These are phyloP conservation scores for Pentalonia nigronervosa DNA, from an alignment of 1,140 invertebrate species.

Conservation along the genomic window DNA sequence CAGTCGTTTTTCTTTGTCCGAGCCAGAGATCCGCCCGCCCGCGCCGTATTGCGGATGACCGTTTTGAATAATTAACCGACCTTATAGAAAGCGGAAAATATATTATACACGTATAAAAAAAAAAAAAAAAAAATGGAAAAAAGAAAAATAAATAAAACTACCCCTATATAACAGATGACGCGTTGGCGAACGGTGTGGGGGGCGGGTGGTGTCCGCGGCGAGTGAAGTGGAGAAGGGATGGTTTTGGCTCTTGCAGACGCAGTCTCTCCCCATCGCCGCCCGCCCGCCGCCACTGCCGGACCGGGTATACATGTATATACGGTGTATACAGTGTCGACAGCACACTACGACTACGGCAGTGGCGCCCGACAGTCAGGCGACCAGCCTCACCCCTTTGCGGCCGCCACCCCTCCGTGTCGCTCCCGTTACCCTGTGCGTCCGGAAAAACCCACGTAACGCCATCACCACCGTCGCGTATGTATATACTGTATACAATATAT, in stretches of 20 bases:
- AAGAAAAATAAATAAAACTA: background rate
- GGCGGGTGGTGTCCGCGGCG: background rate
- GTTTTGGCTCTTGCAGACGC: conserved; percentile 47
- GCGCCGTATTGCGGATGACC: conserved; percentile 26
- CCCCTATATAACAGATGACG: conserved; percentile 36
- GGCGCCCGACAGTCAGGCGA: conserved; percentile 57
- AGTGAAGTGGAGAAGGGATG: background rate
- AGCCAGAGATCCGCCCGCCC: background rate
- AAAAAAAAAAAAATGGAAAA: conserved; percentile 15
- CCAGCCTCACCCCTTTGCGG: background rate
- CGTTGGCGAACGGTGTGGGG: background rate
- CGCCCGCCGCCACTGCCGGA: background rate
- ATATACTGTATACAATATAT: background rate
- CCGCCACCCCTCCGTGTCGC: background rate
- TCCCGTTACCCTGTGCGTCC: background rate
- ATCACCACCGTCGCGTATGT: background rate
- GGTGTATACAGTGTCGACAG: conserved; percentile 36
- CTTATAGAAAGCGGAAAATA: conserved; percentile 10
- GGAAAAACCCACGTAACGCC: conserved; percentile 34
- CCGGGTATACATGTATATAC: background rate
- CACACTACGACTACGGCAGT: conserved; percentile 23
- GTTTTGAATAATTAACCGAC: conserved; percentile 48
- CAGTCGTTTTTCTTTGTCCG: background rate
- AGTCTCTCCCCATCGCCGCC: background rate
- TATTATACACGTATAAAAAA: conserved; percentile 5